phyloP scores from a whole-genome alignment of 2,797 vertebrate species.

The Schizopygopsis pylzovi region DNA sequence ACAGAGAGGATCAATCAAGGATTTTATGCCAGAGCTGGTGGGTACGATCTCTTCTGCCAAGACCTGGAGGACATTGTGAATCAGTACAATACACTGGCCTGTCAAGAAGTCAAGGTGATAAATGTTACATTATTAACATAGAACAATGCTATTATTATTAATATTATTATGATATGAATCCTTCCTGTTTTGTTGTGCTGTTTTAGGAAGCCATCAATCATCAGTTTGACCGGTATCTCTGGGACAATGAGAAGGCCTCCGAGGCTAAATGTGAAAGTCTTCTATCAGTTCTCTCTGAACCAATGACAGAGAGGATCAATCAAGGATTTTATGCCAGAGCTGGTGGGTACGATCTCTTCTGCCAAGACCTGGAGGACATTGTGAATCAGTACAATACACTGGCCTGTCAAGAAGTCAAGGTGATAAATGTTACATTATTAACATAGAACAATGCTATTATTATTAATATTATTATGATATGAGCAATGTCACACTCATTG shows the following conservation, averaged over 20 bases:
- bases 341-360: constrained; percentile 64
- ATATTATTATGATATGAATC: too few species aligned
- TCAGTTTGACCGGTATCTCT: constrained; percentile 37
- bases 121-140: too few species aligned
- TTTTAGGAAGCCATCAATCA: constrained; percentile 47
- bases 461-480: neutral
- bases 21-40: constrained; percentile 59
- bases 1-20: constrained; percentile 39
- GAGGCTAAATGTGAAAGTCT: constrained; percentile 51
- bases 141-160: too few species aligned
- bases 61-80: constrained; percentile 52
- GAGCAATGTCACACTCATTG: too few species aligned
- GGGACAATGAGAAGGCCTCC: constrained; percentile 55
- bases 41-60: constrained; percentile 59
- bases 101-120: too few species aligned
- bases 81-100: constrained; percentile 43
- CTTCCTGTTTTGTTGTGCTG: neutral
- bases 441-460: neutral
- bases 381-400: constrained; percentile 50
- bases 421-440: neutral
- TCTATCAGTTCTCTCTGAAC: constrained; percentile 46
- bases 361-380: constrained; percentile 44
- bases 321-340: constrained; percentile 52
- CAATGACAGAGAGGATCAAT: constrained; percentile 43
- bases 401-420: constrained; percentile 58